Evolutionary conservation across 2,888 invertebrate genomes (phyloP), one percentile per base, ranked within the genome.

Genomic region (Dryocosmus kuriphilus): DNA sequence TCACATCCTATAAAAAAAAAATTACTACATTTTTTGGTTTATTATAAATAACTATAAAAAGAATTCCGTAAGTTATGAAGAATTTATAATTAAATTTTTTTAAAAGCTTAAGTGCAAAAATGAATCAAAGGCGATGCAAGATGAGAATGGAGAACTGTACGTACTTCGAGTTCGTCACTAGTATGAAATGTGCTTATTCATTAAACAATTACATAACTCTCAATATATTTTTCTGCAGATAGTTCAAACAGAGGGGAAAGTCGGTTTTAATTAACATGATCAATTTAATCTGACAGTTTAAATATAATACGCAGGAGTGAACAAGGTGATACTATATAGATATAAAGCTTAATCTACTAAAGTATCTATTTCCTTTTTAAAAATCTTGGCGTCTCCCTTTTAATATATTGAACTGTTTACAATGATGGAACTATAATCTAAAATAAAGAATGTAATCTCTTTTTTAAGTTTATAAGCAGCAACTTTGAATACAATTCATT

Each of bases 361-460:
- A 46, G 16, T 67, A 46, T 67, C 41, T 67, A 67, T 67, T 67
- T 67, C 46, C 67, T 46, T 41, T 67, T 46, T 67, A 67, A 67
- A 46, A 46, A 67, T 41, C 19, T 19, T n/a, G 22, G 55, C 41
- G 3, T 16, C 4, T 41, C 14, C 16, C 16, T 38, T 41, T 41
- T 16, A 16, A 41, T 41, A 5, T 1, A 16, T 41, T 41, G 3
- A 41, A 41, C 41, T 41, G 41, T 41, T 41, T 41, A 16, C 16
- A 41, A 16, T 41, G 16, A 41, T 32, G 32, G 2, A 1, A 32
- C 32, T 32, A 4, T 32, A 32, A 32, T 11, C 1, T 14, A 38
- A 14, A 11, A 38, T 38, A 38, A 38, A 38, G 14, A 38, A 38
- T 38, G 38, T 14, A 38, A 38, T 38, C 38, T 38, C 0, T 35